Percentiles rank a stretch among this genome's conserved stretches.
phyloP scores from a whole-genome alignment of 2,888 invertebrate genomes.

The Peribatodes rhomboidaria region DNA sequence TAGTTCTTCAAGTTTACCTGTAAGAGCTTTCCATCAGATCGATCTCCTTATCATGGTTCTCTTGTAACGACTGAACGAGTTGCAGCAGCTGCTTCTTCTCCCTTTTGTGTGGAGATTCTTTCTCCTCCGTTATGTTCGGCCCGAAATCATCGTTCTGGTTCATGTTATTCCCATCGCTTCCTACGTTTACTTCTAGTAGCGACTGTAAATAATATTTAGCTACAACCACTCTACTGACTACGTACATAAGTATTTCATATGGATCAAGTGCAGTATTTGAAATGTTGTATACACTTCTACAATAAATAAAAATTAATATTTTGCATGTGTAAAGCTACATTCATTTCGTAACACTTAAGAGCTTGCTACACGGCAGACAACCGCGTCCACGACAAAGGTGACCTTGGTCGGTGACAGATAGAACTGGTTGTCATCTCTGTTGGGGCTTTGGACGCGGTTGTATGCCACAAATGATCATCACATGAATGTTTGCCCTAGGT shows the following conservation, averaged over 20 bases:
- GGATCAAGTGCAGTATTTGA: too few species aligned
- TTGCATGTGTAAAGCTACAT: too few species aligned
- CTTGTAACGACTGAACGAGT: conserved; percentile 83
- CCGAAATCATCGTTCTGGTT: conserved; percentile 46
- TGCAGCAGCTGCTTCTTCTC: conserved; percentile 79
- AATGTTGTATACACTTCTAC: too few species aligned
- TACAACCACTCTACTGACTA: background rate
- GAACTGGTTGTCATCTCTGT: too few species aligned
- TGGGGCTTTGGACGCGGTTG: too few species aligned
- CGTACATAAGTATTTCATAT: background rate
- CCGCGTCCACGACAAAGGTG: too few species aligned
- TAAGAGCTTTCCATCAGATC: conserved; percentile 88
- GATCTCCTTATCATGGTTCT: conserved; percentile 87
- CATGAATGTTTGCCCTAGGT: too few species aligned
- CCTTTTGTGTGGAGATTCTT: conserved; percentile 66
- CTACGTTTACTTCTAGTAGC: conserved; percentile 60
- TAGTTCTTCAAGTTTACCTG: conserved; percentile 70
- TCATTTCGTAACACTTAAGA: too few species aligned
- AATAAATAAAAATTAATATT: too few species aligned
- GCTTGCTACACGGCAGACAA: too few species aligned
- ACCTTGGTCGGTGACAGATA: too few species aligned
- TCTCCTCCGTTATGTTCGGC: conserved; percentile 52
- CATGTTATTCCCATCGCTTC: conserved; percentile 54
- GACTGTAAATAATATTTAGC: conserved; percentile 58
- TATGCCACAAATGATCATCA: too few species aligned